phyloP scores from a whole-genome alignment of 2,797 vertebrate genomes.

The Sardinella longiceps region DNA sequence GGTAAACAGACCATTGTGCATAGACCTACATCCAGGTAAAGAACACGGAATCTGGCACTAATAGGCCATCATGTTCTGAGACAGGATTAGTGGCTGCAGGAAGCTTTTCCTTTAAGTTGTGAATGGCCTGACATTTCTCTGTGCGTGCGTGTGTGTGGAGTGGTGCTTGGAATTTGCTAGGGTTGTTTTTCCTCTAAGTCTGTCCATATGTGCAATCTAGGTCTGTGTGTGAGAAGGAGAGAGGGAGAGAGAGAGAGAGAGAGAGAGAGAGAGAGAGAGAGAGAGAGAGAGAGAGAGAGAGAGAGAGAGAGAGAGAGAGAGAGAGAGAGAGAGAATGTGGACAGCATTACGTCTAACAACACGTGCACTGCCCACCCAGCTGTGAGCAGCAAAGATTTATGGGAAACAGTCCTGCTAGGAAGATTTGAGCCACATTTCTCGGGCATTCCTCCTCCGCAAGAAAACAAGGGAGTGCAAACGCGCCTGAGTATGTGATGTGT shows the following conservation, averaged over 20 bases:
- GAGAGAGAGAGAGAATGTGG: neutral
- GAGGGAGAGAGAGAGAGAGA: neutral
- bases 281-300: neutral
- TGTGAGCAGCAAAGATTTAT: conserved; percentile 39
- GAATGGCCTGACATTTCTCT: neutral
- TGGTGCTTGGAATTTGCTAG: neutral
- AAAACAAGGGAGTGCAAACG: neutral
- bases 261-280: neutral
- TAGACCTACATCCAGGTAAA: neutral
- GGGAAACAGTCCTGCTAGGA: conserved; percentile 12
- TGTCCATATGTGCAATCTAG: neutral
- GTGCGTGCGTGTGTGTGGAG: neutral
- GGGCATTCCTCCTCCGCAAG: neutral
- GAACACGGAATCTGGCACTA: neutral
- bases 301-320: neutral
- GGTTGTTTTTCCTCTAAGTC: conserved; percentile 9
- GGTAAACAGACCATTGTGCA: neutral
- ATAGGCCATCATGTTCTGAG: neutral
- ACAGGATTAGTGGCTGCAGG: neutral
- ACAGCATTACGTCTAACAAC: conserved; percentile 8
- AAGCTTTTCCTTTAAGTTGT: conserved; percentile 1
- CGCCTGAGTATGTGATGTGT: neutral
- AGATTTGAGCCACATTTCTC: conserved; percentile 14
- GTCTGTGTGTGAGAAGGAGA: neutral
- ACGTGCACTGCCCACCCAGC: conserved; percentile 19